phyloP scores from a whole-genome alignment of 2,797 vertebrate genomes.

The Coluber constrictor region DNA sequence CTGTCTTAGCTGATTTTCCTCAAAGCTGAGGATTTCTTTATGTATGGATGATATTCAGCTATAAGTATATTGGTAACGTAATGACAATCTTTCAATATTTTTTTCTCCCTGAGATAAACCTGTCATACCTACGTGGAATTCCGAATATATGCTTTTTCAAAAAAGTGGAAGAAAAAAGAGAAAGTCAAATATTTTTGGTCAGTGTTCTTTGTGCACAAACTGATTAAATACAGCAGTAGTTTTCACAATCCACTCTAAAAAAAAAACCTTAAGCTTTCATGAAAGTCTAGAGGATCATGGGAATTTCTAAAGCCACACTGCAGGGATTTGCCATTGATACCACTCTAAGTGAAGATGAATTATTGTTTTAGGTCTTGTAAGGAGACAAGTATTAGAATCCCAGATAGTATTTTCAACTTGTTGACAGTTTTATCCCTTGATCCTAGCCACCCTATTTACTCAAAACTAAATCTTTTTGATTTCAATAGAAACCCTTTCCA shows the following conservation, averaged over 20 bases:
- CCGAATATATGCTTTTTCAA: background rate
- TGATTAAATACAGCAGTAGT: background rate
- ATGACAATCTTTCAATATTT: background rate
- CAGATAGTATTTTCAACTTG: slow-evolving; percentile 4
- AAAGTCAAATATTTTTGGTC: background rate
- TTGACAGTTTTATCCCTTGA: background rate
- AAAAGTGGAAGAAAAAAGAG: background rate
- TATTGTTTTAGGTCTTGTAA: background rate
- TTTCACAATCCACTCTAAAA: background rate
- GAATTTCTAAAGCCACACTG: slow-evolving; percentile 4
- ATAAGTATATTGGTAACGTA: background rate
- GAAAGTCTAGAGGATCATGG: background rate
- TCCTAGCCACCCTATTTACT: background rate
- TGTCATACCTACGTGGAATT: background rate
- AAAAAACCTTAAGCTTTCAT: background rate
- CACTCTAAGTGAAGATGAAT: slow-evolving; percentile 2
- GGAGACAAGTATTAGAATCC: background rate
- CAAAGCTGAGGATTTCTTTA: background rate
- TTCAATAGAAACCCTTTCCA: background rate
- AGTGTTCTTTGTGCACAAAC: background rate
- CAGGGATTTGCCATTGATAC: slow-evolving; percentile 21
- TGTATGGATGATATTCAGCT: background rate
- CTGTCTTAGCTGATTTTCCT: background rate
- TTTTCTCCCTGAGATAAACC: background rate
- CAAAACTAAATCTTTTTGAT: background rate